phyloP scores from a whole-genome alignment of 2,797 vertebrate species.

The Triplophysa yarkandensis region DNA sequence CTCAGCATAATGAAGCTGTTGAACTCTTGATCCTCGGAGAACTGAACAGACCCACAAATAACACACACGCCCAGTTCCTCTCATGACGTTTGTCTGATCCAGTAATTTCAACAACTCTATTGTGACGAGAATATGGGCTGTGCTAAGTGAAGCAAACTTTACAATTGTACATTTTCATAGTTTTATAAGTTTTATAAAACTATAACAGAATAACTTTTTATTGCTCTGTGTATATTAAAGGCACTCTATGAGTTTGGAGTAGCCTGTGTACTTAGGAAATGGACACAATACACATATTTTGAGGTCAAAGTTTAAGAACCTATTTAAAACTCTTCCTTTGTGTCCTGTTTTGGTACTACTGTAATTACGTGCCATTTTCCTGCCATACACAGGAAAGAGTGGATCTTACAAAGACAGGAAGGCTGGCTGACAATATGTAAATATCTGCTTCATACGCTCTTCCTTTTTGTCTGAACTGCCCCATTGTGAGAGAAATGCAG shows the following conservation, averaged over 20 bases:
- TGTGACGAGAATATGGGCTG: neutral
- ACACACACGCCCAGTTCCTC: constrained; percentile 45
- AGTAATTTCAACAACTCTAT: constrained; percentile 36
- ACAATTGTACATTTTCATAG: neutral
- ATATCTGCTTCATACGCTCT: constrained; percentile 75
- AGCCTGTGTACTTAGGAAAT: constrained; percentile 28
- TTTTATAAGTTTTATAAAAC: neutral
- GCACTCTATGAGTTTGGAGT: neutral
- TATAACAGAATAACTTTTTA: neutral
- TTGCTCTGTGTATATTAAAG: neutral
- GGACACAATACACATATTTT: constrained; percentile 73
- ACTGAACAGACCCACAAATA: constrained; percentile 57
- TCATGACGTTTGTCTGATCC: constrained; percentile 37
- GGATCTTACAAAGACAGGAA: constrained; percentile 84
- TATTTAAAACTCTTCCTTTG: constrained; percentile 82
- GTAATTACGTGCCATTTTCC: constrained; percentile 75
- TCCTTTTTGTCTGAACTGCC: constrained; percentile 65
- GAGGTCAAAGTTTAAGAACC: constrained; percentile 72
- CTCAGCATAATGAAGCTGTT: constrained; percentile 55
- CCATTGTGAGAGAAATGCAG: constrained; percentile 44
- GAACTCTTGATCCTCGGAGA: constrained; percentile 70
- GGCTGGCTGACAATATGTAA: constrained; percentile 81
- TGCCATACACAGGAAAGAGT: constrained; percentile 81
- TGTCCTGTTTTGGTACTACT: constrained; percentile 79
- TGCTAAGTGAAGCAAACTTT: neutral